These are phyloP conservation scores for Elysia crispata DNA, from an alignment of 2,888 invertebrate genomes.

Conservation along the genomic window DNA sequence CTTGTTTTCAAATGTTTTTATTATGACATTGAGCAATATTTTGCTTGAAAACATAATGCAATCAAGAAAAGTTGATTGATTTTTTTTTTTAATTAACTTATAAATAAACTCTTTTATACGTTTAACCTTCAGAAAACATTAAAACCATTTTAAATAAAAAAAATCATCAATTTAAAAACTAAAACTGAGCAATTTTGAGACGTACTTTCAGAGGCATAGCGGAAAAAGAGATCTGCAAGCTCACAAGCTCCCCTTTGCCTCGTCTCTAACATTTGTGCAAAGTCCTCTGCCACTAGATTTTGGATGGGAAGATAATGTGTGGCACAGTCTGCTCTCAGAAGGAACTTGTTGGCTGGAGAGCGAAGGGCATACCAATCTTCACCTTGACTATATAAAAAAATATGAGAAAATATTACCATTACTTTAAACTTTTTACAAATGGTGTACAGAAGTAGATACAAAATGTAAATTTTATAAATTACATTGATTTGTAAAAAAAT, in stretches of 20 bases:
- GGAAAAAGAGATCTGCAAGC: constrained; percentile 32
- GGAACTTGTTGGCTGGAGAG: constrained; percentile 32
- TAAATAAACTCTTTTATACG: neutral
- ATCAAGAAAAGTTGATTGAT: neutral
- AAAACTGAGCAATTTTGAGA: neutral
- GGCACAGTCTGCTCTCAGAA: constrained; percentile 33
- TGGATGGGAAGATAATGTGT: constrained; percentile 25
- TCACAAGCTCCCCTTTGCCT: constrained; percentile 3
- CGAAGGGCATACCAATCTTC: constrained; percentile 38
- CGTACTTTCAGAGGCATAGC: constrained; percentile 43
- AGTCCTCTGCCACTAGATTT: constrained; percentile 38
- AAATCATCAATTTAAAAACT: neutral
- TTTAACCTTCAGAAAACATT: too few relatives aligned
- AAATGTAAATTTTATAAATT: too few relatives aligned
- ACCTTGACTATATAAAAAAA: constrained; percentile 23
- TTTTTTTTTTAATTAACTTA: neutral
- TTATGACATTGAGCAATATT: too few relatives aligned
- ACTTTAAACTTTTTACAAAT: neutral
- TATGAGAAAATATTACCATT: neutral
- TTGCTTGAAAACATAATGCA: neutral
- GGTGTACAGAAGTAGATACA: too few relatives aligned
- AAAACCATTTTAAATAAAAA: too few relatives aligned
- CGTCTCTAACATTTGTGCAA: constrained; percentile 16
- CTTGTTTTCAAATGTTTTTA: too few relatives aligned
- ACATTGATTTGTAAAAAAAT: too few relatives aligned